A percentile compares a stretch with the other conserved stretches of the same genome.
These are phyloP conservation scores for Epizoanthus illoricatus DNA, from an alignment of 92 coral and sea anemone genomes.

Conservation along the genomic window DNA sequence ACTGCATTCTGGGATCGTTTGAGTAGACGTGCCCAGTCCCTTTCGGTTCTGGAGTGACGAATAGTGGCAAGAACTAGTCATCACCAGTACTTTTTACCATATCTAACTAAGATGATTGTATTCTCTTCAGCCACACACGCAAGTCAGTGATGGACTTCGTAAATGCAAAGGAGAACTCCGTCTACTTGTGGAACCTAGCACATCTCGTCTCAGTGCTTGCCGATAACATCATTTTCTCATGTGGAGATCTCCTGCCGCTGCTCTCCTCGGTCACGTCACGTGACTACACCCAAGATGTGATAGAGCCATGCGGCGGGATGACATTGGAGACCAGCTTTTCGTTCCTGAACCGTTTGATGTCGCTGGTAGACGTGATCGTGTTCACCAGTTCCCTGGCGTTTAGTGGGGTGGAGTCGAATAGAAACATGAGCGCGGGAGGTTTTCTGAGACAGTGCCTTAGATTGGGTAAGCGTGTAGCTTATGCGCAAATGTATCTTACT, in stretches of 20 bases:
- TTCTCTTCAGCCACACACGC: slow-evolving; percentile 81
- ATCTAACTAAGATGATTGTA: neutral
- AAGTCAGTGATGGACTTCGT: slow-evolving; percentile 98
- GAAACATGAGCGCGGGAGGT: slow-evolving; percentile 94
- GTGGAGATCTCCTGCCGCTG: slow-evolving; percentile 96
- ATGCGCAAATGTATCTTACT: neutral
- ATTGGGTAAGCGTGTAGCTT: slow-evolving; percentile 66
- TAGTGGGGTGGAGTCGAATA: slow-evolving; percentile 91
- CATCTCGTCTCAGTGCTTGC: slow-evolving; percentile 95
- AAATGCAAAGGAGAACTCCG: slow-evolving; percentile 90
- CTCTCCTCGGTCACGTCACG: slow-evolving; percentile 98
- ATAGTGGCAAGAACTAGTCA: no score
- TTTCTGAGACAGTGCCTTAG: slow-evolving; percentile 94
- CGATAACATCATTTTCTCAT: slow-evolving; percentile 95
- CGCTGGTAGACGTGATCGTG: slow-evolving; percentile 94
- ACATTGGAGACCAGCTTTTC: slow-evolving; percentile 96
- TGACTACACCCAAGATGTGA: slow-evolving; percentile 98
- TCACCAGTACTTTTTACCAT: no score
- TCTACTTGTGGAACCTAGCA: slow-evolving; percentile 94
- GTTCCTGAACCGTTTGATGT: slow-evolving; percentile 95
- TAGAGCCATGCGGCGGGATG: slow-evolving; percentile 99
- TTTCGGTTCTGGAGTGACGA: no score
- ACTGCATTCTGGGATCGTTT: no score
- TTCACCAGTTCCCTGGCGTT: slow-evolving; percentile 96
- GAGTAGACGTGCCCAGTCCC: no score